These are phyloP conservation scores for Lutjanus argentimaculatus DNA, from an alignment of 2,797 vertebrate species.

Conservation along the genomic window DNA sequence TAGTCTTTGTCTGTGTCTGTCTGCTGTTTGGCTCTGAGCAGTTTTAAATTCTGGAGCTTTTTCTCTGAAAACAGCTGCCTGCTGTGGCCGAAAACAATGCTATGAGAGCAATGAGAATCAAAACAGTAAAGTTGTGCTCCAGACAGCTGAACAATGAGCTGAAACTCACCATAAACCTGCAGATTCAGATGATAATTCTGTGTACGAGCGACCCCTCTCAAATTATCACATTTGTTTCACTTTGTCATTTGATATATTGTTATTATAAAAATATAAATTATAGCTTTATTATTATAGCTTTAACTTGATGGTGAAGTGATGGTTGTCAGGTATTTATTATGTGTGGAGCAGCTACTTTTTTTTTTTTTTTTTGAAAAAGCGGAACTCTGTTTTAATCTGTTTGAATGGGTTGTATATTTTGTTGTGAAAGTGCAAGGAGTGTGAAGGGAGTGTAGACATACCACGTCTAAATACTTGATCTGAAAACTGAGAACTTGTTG, in stretches of 20 bases:
- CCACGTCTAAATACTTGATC: background rate
- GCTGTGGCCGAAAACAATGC: no score
- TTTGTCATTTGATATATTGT: no score
- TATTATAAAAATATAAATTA: background rate
- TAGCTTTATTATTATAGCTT: background rate
- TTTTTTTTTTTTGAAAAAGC: background rate
- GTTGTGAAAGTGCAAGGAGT: background rate
- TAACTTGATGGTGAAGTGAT: background rate
- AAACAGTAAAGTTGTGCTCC: background rate
- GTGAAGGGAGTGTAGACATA: background rate
- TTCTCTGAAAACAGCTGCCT: no score
- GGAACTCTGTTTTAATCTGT: background rate
- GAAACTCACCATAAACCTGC: background rate
- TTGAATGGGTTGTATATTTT: background rate
- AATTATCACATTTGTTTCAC: no score
- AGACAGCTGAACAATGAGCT: background rate
- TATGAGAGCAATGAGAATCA: no score
- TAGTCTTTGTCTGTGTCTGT: no score
- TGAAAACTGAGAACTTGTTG: background rate
- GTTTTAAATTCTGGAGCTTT: no score
- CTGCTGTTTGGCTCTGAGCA: no score
- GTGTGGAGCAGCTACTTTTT: background rate
- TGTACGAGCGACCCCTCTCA: background rate
- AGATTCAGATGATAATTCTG: no score
- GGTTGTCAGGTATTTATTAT: background rate